phyloP scores from a whole-genome alignment of 2,888 invertebrate genomes.

The Amphipyra tragopoginis region DNA sequence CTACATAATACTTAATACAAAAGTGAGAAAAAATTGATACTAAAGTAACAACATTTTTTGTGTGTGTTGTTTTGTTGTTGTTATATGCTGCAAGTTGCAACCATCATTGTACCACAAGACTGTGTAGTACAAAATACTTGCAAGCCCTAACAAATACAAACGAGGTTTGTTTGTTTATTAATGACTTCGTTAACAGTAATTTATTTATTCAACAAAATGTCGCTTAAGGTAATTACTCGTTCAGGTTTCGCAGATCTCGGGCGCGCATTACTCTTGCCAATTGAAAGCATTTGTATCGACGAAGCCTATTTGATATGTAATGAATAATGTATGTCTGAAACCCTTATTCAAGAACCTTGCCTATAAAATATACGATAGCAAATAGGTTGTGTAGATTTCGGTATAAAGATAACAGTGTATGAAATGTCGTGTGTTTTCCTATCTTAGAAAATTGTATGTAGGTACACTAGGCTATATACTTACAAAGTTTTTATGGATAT shows the following conservation, averaged over 20 bases:
- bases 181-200: constrained; percentile 57
- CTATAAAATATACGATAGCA: constrained; percentile 6
- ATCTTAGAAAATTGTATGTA: too few species aligned
- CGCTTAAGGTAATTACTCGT: constrained; percentile 52
- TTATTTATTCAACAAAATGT: constrained; percentile 54
- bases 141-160: constrained; percentile 39
- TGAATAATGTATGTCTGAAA: constrained; percentile 38
- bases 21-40: too few species aligned
- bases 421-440: too few species aligned
- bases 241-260: constrained; percentile 40
- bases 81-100: too few species aligned
- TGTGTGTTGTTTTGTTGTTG: too few species aligned
- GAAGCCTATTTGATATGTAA: constrained; percentile 39
- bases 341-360: neutral
- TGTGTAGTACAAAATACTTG: constrained; percentile 7
- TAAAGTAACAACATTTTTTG: too few species aligned
- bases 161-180: constrained; percentile 47
- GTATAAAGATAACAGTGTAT: neutral
- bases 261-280: constrained; percentile 43
- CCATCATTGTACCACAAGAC: too few species aligned
- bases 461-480: too few species aligned
- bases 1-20: too few species aligned
- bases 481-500: too few species aligned
- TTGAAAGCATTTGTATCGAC: constrained; percentile 49
- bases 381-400: constrained; percentile 1